A percentile compares a stretch with the other conserved stretches of the same genome.
These are phyloP conservation scores for Danionella dracula DNA, from an alignment of 2,797 vertebrate genomes.

Conservation along the genomic window DNA sequence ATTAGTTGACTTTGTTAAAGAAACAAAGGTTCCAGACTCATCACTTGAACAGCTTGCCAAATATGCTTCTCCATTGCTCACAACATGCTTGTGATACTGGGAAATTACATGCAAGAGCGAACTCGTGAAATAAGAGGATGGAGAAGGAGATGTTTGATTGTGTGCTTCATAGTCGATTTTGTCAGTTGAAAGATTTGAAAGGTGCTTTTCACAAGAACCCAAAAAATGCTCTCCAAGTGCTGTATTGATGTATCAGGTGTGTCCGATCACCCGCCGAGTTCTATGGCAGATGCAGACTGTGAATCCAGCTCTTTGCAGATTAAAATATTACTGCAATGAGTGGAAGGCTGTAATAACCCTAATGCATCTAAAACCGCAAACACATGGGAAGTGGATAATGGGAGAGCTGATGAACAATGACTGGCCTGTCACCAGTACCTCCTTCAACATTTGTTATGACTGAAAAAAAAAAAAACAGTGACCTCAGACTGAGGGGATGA, in stretches of 20 bases:
- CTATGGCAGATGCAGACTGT: constrained; percentile 68
- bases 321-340: constrained; percentile 67
- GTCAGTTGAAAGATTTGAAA: constrained; percentile 5
- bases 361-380: constrained; percentile 50
- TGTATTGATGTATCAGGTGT: constrained; percentile 24
- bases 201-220: constrained; percentile 5
- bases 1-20: too few relatives aligned
- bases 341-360: constrained; percentile 64
- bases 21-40: too few relatives aligned
- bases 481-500: not conserved
- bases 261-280: constrained; percentile 50
- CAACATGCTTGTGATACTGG: too few relatives aligned
- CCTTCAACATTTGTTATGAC: not conserved
- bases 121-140: too few relatives aligned
- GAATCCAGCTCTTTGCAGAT: constrained; percentile 74
- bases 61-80: too few relatives aligned
- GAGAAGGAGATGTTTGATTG: too few relatives aligned
- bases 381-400: not conserved
- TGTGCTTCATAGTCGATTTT: not conserved
- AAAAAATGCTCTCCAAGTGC: not conserved
- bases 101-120: too few relatives aligned
- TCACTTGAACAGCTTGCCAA: too few relatives aligned
- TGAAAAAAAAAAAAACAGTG: not conserved
- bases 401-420: constrained; percentile 6
- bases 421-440: not conserved